These are phyloP conservation scores for Chymomyza costata DNA, from an alignment of 1,140 invertebrate genomes.

Conservation along the genomic window DNA sequence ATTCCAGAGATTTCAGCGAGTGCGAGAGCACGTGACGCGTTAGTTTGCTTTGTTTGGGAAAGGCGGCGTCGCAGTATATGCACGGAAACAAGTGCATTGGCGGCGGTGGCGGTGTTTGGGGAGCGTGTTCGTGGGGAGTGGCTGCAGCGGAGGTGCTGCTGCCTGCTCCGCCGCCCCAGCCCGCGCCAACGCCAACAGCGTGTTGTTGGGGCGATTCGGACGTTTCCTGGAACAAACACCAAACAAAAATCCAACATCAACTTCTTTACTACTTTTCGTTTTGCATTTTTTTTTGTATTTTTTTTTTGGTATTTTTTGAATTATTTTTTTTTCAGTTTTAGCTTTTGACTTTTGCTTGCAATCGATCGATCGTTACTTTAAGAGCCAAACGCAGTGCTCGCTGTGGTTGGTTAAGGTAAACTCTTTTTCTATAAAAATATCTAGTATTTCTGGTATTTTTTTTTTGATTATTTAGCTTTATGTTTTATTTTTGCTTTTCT, in stretches of 20 bases:
- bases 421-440: conserved; percentile 2
- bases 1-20: conserved; percentile 89
- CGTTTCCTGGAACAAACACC: conserved; percentile 92
- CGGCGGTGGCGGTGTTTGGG: conserved; percentile 39
- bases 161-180: conserved; percentile 73
- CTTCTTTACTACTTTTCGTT: conserved; percentile 82
- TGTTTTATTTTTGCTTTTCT: conserved; percentile 56
- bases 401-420: background rate
- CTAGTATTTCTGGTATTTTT: background rate
- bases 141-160: conserved; percentile 43
- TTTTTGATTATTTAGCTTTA: conserved; percentile 1
- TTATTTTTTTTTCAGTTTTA: conserved; percentile 37
- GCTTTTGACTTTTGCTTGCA: conserved; percentile 60
- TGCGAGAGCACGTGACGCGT: conserved; percentile 91
- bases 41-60: conserved; percentile 91
- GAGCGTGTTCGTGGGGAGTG: conserved; percentile 31
- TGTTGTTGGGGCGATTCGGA: conserved; percentile 81
- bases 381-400: too few relatives aligned
- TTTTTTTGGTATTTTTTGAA: conserved; percentile 31
- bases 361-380: conserved; percentile 42
- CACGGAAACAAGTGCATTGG: conserved; percentile 81
- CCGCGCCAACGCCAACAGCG: conserved; percentile 74
- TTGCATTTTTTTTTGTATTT: conserved; percentile 41
- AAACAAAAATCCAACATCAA: conserved; percentile 92
- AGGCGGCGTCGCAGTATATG: conserved; percentile 90